A percentile compares a stretch with the other conserved stretches of the same genome.
These are phyloP conservation scores for Ara ararauna DNA, from an alignment of 2,797 vertebrate genomes.

Conservation along the genomic window DNA sequence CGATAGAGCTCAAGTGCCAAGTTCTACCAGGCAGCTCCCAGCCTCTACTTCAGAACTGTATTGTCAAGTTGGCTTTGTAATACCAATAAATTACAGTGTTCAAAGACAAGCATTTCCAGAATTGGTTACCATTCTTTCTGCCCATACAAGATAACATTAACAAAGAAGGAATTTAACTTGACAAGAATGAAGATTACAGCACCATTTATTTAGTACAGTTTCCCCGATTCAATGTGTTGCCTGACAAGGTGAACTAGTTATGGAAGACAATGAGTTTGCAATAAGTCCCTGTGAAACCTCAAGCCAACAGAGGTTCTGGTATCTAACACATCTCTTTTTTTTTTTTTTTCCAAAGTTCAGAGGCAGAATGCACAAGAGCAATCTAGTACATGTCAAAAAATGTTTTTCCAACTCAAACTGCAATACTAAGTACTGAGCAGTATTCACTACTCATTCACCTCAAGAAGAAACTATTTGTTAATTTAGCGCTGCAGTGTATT, in stretches of 20 bases:
- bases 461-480: not conserved
- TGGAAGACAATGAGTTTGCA: constrained; percentile 56
- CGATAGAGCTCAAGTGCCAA: not conserved
- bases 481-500: not conserved
- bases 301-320: constrained; percentile 6
- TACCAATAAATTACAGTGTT: not conserved
- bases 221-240: constrained; percentile 37
- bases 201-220: constrained; percentile 72
- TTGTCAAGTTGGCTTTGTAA: not conserved
- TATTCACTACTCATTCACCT: not conserved
- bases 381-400: constrained; percentile 41
- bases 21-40: not conserved
- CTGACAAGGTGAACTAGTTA: constrained; percentile 59
- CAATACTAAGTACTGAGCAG: not conserved
- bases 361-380: constrained; percentile 37
- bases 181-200: constrained; percentile 68
- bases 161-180: constrained; percentile 50
- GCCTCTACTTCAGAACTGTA: not conserved
- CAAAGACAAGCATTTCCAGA: not conserved
- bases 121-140: not conserved
- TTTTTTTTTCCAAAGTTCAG: not conserved
- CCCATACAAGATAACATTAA: not conserved
- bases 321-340: not conserved
- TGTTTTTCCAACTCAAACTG: constrained; percentile 1
- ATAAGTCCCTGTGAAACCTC: constrained; percentile 37